These are phyloP conservation scores for Epinotia brunnichana DNA, from an alignment of 2,888 invertebrate species.

Conservation along the genomic window DNA sequence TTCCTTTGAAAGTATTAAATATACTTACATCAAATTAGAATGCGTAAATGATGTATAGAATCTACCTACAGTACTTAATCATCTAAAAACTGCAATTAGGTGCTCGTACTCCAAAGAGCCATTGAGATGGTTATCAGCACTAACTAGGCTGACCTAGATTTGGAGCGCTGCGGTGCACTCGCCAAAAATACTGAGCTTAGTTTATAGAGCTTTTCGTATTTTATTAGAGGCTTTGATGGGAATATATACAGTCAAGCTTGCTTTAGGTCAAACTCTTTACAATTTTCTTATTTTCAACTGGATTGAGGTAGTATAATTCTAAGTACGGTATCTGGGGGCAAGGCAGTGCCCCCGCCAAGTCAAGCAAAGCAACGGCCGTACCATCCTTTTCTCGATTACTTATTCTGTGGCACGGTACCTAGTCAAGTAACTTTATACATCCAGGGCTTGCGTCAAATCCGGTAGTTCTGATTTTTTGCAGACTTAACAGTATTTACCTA, in stretches of 20 bases:
- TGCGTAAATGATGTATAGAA: too few species aligned
- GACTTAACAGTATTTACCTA: too few species aligned
- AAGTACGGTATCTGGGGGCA: too few species aligned
- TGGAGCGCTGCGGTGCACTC: slow-evolving; percentile 23
- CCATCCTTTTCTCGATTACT: too few species aligned
- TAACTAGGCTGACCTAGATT: slow-evolving; percentile 36
- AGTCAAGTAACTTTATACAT: too few species aligned
- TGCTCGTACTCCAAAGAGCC: not conserved
- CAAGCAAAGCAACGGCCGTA: too few species aligned
- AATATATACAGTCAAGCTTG: not conserved
- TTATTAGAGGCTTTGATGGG: not conserved
- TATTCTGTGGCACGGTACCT: too few species aligned
- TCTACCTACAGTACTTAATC: not conserved
- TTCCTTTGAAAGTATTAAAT: too few species aligned
- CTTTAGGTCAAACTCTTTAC: not conserved
- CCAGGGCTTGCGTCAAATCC: too few species aligned
- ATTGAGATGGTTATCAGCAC: slow-evolving; percentile 26
- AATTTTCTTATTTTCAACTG: not conserved
- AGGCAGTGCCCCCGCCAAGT: too few species aligned
- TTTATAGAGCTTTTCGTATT: not conserved
- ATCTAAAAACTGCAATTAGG: slow-evolving; percentile 6
- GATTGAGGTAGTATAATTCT: not conserved
- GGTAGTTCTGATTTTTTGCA: too few species aligned
- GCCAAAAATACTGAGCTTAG: slow-evolving; percentile 21
- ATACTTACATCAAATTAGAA: too few species aligned